A percentile compares a stretch with the other conserved stretches of the same genome.
Evolutionary conservation across 2,797 vertebrate genomes (phyloP).

Genomic region (Sebastes paucispinis): DNA sequence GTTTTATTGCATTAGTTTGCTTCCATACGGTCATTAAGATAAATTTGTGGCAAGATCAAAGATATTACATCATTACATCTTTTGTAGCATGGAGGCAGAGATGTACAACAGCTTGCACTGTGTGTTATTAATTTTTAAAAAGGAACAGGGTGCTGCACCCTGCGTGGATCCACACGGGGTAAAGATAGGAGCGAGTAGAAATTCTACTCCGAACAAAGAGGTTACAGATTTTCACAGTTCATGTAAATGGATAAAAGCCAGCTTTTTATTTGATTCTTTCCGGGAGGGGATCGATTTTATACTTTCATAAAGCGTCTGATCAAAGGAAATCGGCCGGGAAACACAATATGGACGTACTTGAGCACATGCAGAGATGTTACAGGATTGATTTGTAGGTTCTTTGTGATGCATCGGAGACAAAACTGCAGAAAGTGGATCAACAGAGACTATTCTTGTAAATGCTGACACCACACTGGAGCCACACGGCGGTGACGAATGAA

Average conservation of each 20-base stretch:
- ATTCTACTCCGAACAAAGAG: not conserved
- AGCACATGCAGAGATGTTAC: constrained; percentile 18
- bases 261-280: constrained; percentile 12
- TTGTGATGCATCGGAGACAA: not conserved
- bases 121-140: constrained; percentile 8
- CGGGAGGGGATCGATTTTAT: not conserved
- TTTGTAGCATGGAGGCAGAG: not conserved
- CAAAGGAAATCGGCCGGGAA: constrained; percentile 9
- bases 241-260: constrained; percentile 21
- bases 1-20: not conserved
- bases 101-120: not conserved
- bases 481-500: constrained; percentile 46
- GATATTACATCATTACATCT: constrained; percentile 6
- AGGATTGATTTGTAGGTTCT: constrained; percentile 8
- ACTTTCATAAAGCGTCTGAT: constrained; percentile 16
- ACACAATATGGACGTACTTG: not conserved
- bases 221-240: not conserved
- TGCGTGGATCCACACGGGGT: not conserved
- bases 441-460: not conserved
- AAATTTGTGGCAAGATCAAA: not conserved
- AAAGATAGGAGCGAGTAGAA: not conserved
- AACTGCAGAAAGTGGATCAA: not conserved
- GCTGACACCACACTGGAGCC: constrained; percentile 9
- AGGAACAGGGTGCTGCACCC: not conserved
- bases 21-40: not conserved